Base-by-base conservation (phyloP, 1,140 invertebrate species). In the Sweltsa coloradensis region DNA sequence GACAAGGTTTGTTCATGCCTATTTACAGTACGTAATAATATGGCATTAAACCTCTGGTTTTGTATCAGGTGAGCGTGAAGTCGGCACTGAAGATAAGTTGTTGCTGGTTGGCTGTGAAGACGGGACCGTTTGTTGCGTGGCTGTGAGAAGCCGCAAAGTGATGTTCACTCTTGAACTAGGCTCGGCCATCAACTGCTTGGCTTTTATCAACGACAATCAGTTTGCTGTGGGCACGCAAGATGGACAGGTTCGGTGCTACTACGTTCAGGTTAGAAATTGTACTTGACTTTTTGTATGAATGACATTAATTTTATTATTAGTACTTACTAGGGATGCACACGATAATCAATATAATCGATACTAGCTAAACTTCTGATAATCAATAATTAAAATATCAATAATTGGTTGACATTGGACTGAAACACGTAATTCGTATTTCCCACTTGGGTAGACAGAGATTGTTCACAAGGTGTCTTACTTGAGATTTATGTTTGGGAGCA, bases 61-160 rank as follows among this genome's bases (percentile, higher is more conserved):
- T 21, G 41, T 52, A 60, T 50, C 52, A 73, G 72, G 57, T 64
- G 69, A 72, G 25, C 63, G 72, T 54, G 71, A 83, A 69, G 54
- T 81, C 43, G 70, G 66, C n/a, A 83, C 81, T 31, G 65, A 70
- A 50, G 74, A 76, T 43, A 83, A 83, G 57, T 45, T 81, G 34
- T 46, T 79, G 26, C 45, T 81, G 0, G 54, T 76, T 16, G 81
- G 76, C 2, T 76, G 72, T 67, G 81, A 85, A 65, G 74, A 70
- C 63, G 73, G 72, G 3, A 56, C 55, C 22, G 58, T 82, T n/a
- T 60, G 73, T 34, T 71, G 71, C 40, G 63, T 74, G 43, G 71
- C 73, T 51, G 60, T 83, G 3, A 68, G 68, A n/a, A 71, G 63
- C 51, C 65, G 76, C 51, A 60, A 71, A 55, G 62, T 63, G 45